Percentiles rank a stretch among this genome's conserved stretches.
Evolutionary conservation across 1,140 invertebrate genomes (phyloP).

Genomic region (Drosophila pachea): DNA sequence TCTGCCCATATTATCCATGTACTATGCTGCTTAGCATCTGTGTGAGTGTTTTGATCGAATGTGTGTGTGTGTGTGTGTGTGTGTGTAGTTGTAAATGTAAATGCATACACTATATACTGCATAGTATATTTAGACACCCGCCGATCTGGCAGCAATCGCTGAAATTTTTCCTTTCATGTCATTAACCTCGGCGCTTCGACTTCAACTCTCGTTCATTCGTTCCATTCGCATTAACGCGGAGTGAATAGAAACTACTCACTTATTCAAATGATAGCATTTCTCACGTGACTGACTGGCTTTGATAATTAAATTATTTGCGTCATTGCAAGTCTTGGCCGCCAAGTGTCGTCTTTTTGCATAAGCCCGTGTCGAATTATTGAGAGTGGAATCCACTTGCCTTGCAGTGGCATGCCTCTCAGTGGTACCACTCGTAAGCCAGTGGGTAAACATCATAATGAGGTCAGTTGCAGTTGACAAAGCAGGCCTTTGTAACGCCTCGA

Average conservation of each 20-base stretch:
- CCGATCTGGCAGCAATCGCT: slow-evolving; percentile 45
- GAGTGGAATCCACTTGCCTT: too few species aligned
- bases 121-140: slow-evolving; percentile 52
- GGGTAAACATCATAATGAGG: slow-evolving; percentile 9
- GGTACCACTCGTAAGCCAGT: background rate
- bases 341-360: slow-evolving; percentile 13
- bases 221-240: slow-evolving; percentile 32
- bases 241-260: slow-evolving; percentile 45
- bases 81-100: background rate
- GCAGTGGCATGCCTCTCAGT: too few species aligned
- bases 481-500: slow-evolving; percentile 11
- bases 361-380: background rate
- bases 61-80: background rate
- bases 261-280: slow-evolving; percentile 41
- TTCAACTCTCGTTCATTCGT: slow-evolving; percentile 34
- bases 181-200: slow-evolving; percentile 59
- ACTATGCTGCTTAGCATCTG: too few species aligned
- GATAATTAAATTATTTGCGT: slow-evolving; percentile 37
- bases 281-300: slow-evolving; percentile 43
- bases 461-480: slow-evolving; percentile 18
- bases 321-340: too few species aligned
- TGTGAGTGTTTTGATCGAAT: too few species aligned
- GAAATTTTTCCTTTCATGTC: slow-evolving; percentile 46
- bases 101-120: slow-evolving; percentile 36
- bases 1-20: background rate